Conservation (phyloP, 2,888 invertebrate genomes). For the Agrochola lychnidis region DNA sequence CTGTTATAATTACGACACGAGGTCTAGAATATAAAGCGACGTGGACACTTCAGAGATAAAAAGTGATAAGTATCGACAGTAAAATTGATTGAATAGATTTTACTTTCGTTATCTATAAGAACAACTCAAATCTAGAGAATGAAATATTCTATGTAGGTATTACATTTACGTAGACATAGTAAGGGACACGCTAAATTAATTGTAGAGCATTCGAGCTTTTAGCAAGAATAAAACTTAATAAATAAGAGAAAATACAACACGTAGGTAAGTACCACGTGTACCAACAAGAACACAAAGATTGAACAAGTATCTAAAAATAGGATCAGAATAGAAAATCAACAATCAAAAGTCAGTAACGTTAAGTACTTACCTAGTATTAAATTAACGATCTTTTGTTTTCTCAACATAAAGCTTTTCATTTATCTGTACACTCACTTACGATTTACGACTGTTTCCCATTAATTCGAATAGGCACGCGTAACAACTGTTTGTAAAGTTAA, state of each 20-base stretch:
- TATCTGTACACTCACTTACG: slow-evolving; percentile 14
- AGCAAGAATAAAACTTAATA: not conserved
- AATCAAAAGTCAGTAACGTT: not conserved
- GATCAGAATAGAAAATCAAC: slow-evolving; percentile 1
- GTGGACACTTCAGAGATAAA: slow-evolving; percentile 37
- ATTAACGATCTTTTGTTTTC: slow-evolving; percentile 11
- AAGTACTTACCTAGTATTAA: not conserved
- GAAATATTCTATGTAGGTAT: not conserved
- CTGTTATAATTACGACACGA: slow-evolving; percentile 63
- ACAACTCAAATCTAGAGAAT: slow-evolving; percentile 11
- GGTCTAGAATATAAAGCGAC: slow-evolving; percentile 41
- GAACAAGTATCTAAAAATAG: not conserved
- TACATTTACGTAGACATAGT: no score
- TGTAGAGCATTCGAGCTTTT: not conserved
- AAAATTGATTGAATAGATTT: slow-evolving; percentile 39
- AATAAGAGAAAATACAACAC: not conserved
- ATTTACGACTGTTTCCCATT: slow-evolving; percentile 58
- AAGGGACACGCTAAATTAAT: not conserved
- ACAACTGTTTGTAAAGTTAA: slow-evolving; percentile 66
- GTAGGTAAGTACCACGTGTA: not conserved
- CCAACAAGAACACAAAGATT: not conserved
- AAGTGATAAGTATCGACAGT: slow-evolving; percentile 35
- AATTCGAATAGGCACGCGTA: slow-evolving; percentile 59
- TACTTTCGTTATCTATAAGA: slow-evolving; percentile 22
- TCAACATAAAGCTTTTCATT: slow-evolving; percentile 7